Evolutionary conservation across 1,140 invertebrate genomes (phyloP).

Genomic region (Orchestia grillus): DNA sequence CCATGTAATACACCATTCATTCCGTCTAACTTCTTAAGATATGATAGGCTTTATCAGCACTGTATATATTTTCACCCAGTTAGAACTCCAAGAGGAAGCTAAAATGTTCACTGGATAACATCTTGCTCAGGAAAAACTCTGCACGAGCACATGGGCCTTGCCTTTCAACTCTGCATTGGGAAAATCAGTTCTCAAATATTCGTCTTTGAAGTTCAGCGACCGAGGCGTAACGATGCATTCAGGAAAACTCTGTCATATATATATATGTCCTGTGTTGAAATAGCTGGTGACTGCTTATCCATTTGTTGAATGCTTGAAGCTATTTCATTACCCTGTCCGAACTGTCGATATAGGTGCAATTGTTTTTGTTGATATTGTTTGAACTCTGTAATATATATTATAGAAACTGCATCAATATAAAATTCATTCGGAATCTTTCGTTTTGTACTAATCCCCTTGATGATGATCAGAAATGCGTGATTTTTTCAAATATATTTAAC

Average conservation of each 20-base stretch:
- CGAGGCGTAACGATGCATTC: neutral
- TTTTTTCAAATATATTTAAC: no score
- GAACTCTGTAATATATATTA: neutral
- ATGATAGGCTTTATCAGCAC: neutral
- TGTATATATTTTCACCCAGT: neutral
- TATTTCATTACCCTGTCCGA: neutral
- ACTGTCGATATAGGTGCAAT: neutral
- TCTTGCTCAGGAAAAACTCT: neutral
- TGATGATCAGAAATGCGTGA: no score
- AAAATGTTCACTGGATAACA: neutral
- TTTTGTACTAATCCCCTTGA: neutral
- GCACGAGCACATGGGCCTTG: neutral
- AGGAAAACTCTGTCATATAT: neutral
- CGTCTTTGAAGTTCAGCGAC: neutral
- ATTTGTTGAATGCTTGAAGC: neutral
- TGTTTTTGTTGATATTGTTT: slow-evolving; percentile 43
- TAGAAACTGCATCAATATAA: neutral
- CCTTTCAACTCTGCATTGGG: neutral
- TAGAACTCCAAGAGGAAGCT: neutral
- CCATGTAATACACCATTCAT: neutral
- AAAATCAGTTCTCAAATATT: neutral
- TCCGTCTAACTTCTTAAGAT: neutral
- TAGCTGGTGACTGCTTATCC: neutral
- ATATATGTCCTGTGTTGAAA: neutral
- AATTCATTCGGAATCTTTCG: neutral